phyloP scores from a whole-genome alignment of 2,797 vertebrate genomes.

The Eupleurogrammus muticus region DNA sequence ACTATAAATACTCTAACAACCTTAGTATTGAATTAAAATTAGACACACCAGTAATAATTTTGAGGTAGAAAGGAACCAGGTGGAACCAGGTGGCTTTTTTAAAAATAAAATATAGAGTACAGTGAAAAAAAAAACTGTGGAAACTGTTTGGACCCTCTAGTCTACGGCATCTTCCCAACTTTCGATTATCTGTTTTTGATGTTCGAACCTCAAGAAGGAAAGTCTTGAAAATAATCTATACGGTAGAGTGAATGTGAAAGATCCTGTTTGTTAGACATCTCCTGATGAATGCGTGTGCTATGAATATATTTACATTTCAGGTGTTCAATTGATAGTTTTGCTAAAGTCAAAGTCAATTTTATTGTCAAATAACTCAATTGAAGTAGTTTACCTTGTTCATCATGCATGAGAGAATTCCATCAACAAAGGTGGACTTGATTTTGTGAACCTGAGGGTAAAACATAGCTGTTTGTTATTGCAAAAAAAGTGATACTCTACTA shows the following conservation, averaged over 20 bases:
- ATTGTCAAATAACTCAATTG: neutral
- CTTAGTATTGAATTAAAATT: neutral
- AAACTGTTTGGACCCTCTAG: constrained; percentile 1
- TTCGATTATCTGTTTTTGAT: constrained; percentile 13
- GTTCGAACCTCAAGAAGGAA: constrained; percentile 3
- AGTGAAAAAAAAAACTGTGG: constrained; percentile 3
- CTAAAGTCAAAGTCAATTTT: too few species aligned
- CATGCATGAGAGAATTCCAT: constrained; percentile 87
- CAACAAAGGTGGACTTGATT: constrained; percentile 93
- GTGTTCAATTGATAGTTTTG: neutral
- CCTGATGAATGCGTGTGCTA: neutral
- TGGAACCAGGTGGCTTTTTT: constrained; percentile 9
- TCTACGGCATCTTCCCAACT: constrained; percentile 18
- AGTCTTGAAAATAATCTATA: constrained; percentile 9
- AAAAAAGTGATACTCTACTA: neutral
- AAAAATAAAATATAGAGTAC: neutral
- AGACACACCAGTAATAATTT: constrained; percentile 17
- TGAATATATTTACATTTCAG: neutral
- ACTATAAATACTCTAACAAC: neutral
- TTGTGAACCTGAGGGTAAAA: constrained; percentile 87
- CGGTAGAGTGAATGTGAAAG: neutral
- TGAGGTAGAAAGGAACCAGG: constrained; percentile 10
- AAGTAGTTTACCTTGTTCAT: constrained; percentile 83
- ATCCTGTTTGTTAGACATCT: neutral
- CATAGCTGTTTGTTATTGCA: neutral